phyloP scores from a whole-genome alignment of 2,888 invertebrate species.

The Chymomyza fuscimana region DNA sequence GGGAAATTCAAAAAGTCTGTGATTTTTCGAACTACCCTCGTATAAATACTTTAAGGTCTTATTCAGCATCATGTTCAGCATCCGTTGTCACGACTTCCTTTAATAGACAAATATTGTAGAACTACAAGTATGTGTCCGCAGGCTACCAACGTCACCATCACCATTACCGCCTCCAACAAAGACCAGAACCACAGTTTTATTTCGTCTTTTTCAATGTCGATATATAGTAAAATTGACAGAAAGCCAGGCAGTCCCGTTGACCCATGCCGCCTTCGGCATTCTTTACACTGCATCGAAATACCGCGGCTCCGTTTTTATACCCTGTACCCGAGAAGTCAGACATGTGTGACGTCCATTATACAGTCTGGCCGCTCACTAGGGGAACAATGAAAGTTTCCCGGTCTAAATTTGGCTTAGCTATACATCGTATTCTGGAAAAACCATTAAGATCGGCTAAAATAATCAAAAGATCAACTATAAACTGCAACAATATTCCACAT shows the following conservation, averaged over 20 bases:
- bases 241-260: background rate
- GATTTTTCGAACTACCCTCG: background rate
- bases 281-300: conserved; percentile 66
- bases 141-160: conserved; percentile 30
- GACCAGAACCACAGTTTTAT: background rate
- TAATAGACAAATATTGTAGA: conserved; percentile 67
- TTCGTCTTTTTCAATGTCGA: background rate
- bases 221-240: background rate
- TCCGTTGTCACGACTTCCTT: conserved; percentile 59
- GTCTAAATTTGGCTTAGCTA: no score
- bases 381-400: no score
- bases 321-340: no score
- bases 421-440: no score
- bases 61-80: no score
- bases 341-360: background rate
- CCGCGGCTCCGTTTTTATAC: conserved; percentile 52
- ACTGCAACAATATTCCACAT: no score
- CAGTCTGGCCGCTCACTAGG: no score
- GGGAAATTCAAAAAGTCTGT: background rate
- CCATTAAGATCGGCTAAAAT: no score
- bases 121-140: conserved; percentile 51
- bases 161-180: background rate
- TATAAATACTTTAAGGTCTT: no score
- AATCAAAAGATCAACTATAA: no score
- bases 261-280: conserved; percentile 30